Evolutionary conservation across 2,113 vertebrate genomes (phyloP).

Genomic region (Microcebus murinus): DNA sequence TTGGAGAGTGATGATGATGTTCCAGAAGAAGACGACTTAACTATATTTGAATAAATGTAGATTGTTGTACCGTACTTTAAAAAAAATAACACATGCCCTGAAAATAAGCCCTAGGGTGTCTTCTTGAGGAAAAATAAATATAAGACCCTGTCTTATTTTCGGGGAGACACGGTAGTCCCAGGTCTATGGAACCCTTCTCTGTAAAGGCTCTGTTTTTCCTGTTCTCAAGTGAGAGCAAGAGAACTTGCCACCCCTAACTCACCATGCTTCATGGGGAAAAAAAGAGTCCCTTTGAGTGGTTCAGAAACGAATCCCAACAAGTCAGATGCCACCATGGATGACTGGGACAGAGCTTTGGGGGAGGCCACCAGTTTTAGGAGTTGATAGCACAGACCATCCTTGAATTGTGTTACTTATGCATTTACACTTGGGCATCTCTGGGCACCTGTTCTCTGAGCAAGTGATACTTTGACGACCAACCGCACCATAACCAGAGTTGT

Average conservation of each 20-base stretch:
- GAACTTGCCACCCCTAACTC: not conserved
- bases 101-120: no score
- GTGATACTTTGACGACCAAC: not conserved
- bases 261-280: not conserved
- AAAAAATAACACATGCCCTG: no score
- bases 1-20: no score
- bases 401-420: not conserved
- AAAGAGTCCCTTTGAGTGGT: not conserved
- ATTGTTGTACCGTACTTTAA: no score
- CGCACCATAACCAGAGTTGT: constrained; percentile 9
- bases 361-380: not conserved
- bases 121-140: no score
- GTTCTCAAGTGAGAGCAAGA: not conserved
- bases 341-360: not conserved
- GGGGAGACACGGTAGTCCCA: no score
- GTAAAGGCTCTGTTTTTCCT: not conserved
- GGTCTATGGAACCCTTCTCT: not conserved
- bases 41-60: no score
- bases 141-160: no score
- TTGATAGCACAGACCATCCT: no score
- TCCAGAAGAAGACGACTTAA: no score
- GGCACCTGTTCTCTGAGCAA: constrained; percentile 44
- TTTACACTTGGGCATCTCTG: constrained; percentile 30
- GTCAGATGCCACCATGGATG: not conserved
- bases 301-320: not conserved